Percentiles rank a stretch among this genome's conserved stretches.
These are phyloP conservation scores for Drosophila gaucha DNA, from an alignment of 2,888 invertebrate genomes.

Conservation along the genomic window DNA sequence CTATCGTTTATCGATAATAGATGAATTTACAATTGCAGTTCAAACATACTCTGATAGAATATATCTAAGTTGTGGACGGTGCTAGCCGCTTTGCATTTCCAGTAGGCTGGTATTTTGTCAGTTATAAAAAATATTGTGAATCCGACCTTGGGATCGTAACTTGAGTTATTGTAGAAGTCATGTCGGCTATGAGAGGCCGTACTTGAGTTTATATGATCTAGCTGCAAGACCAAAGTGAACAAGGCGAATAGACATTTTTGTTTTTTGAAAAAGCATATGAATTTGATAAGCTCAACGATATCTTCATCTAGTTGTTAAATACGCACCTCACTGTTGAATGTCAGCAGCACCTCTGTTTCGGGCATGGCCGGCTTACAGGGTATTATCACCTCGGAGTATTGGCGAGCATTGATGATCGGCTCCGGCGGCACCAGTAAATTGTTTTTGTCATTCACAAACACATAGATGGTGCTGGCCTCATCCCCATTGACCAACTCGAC, in stretches of 20 bases:
- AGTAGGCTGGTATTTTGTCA: conserved; percentile 42
- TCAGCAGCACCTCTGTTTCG: conserved; percentile 85
- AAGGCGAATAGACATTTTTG: conserved; percentile 16
- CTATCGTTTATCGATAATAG: conserved; percentile 17
- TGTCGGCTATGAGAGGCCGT: conserved; percentile 41
- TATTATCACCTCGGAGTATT: conserved; percentile 85
- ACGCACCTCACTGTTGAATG: conserved; percentile 83
- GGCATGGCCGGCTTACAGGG: conserved; percentile 89
- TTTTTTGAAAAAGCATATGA: conserved; percentile 32
- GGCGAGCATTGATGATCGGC: conserved; percentile 81
- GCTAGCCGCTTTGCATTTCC: conserved; percentile 47
- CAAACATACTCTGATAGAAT: conserved; percentile 29
- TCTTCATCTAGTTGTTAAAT: too few relatives aligned
- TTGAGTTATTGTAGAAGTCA: conserved; percentile 58
- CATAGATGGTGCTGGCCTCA: conserved; percentile 85
- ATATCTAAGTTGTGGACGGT: neutral
- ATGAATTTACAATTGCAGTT: neutral
- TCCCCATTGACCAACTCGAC: conserved; percentile 80
- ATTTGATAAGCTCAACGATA: conserved; percentile 4
- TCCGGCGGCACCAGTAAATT: conserved; percentile 84
- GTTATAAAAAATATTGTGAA: conserved; percentile 60
- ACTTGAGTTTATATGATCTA: conserved; percentile 61
- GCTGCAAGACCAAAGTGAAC: conserved; percentile 24
- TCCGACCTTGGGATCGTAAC: conserved; percentile 71
- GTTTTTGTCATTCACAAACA: conserved; percentile 86